Percentiles rank a stretch among this genome's conserved stretches.
These are phyloP conservation scores for Aethina tumida DNA, from an alignment of 1,140 invertebrate species.

Conservation along the genomic window DNA sequence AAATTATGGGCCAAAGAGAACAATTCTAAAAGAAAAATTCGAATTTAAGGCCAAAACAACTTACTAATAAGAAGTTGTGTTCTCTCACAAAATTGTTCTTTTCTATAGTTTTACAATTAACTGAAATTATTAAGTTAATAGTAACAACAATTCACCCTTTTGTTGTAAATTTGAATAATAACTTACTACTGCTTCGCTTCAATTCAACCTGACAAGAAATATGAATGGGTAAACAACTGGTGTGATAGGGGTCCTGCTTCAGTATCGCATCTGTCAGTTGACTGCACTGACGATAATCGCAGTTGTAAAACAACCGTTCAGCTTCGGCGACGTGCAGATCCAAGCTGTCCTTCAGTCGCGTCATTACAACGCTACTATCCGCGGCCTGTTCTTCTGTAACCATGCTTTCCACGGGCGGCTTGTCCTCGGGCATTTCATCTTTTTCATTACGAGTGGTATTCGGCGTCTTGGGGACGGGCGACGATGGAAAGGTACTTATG, in stretches of 20 bases:
- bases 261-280: conserved; percentile 62
- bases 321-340: conserved; percentile 69
- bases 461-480: too few relatives aligned
- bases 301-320: conserved; percentile 78
- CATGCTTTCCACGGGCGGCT: conserved; percentile 5
- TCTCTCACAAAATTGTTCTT: too few relatives aligned
- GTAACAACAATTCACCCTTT: too few relatives aligned
- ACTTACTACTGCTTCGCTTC: conserved; percentile 70
- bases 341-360: conserved; percentile 53
- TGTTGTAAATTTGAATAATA: too few relatives aligned
- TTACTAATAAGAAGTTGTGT: too few relatives aligned
- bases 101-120: too few relatives aligned
- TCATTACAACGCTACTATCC: conserved; percentile 9
- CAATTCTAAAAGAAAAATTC: conserved; percentile 70
- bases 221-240: conserved; percentile 73
- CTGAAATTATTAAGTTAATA: too few relatives aligned
- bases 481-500: conserved; percentile 5
- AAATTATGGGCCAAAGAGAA: conserved; percentile 89
- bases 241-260: conserved; percentile 77
- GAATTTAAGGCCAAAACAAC: too few relatives aligned
- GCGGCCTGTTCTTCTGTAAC: conserved; percentile 12
- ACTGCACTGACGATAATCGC: conserved; percentile 69
- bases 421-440: too few relatives aligned
- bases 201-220: conserved; percentile 90
- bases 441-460: too few relatives aligned